Evolutionary conservation across 2,888 invertebrate genomes (phyloP), one percentile per base, ranked within the genome.

Genomic region (Pherbina coryleti): DNA sequence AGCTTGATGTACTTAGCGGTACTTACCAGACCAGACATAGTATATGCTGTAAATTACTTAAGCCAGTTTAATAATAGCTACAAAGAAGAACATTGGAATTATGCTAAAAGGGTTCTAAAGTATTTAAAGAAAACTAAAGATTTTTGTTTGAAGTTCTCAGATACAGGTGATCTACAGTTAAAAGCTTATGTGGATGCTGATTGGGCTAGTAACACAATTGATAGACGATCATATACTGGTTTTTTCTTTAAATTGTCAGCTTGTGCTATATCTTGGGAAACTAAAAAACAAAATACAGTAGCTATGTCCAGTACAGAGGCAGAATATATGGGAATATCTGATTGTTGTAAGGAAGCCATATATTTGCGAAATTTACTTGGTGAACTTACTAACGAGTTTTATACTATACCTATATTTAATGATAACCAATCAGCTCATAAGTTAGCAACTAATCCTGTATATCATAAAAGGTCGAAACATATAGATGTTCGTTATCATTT

Each of bases 141-240:
- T 53, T 53, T 53, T 53, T 53, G 53, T 53, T 53, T 53, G 53
- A n/a, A 53, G 53, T 53, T 53, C 53, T 53, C 53, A 53, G 53
- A 53, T 53, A n/a, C 14, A n/a, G 53, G 53, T 53, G 53, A 53
- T 53, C 53, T 7, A 53, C 53, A 53, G 53, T 53, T n/a, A 5
- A 53, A 53, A 53, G 53, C 53, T 53, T 53, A 53, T 53, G 53
- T 53, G 53, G 53, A 53, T 53, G 53, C 53, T 53, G 53, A 53
- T 7, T 53, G 53, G 53, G 53, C 53, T 53, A 53, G 31, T 31
- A 31, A 31, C 31, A 5, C 31, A 31, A 31, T 31, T 31, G 31
- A 31, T 31, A 31, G 31, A 31, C 31, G 31, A 31, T 31, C 31
- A 31, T 31, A 31, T 31, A 31, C 31, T 31, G 31, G 3, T 31